These are phyloP conservation scores for Abscondita cerata DNA, from an alignment of 2,888 invertebrate species.

Conservation along the genomic window DNA sequence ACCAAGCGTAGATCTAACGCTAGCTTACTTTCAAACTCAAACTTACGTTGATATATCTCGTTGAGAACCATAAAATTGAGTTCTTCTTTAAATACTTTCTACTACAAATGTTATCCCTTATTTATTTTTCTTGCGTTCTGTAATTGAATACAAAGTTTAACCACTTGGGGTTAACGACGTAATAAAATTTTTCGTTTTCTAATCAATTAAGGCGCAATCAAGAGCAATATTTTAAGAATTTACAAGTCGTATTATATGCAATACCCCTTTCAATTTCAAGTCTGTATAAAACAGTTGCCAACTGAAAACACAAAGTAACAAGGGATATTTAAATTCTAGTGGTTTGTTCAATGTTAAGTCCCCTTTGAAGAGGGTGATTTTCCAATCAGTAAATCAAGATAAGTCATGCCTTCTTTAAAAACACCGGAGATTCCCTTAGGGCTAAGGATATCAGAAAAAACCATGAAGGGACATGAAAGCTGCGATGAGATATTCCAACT, in stretches of 20 bases:
- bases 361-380: conserved; percentile 42
- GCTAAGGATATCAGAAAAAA: conserved; percentile 39
- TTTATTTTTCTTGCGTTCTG: too few relatives aligned
- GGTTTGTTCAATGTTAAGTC: conserved; percentile 38
- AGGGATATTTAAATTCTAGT: conserved; percentile 36
- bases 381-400: conserved; percentile 55
- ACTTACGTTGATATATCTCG: conserved; percentile 18
- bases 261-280: conserved; percentile 1
- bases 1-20: conserved; percentile 37
- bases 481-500: conserved; percentile 42
- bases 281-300: conserved; percentile 5
- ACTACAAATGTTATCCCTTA: too few relatives aligned
- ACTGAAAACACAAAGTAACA: conserved; percentile 16
- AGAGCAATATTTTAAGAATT: too few relatives aligned
- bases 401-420: conserved; percentile 51
- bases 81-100: conserved; percentile 13
- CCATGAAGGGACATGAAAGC: conserved; percentile 41
- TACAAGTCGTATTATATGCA: not conserved
- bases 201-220: too few relatives aligned
- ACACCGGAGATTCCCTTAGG: conserved; percentile 46
- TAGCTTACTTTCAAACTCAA: conserved; percentile 33
- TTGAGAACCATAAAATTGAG: conserved; percentile 22
- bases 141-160: too few relatives aligned
- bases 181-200: too few relatives aligned
- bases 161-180: too few relatives aligned